phyloP scores from a whole-genome alignment of 2,797 vertebrate genomes.

The Phataginus tetradactyla region DNA sequence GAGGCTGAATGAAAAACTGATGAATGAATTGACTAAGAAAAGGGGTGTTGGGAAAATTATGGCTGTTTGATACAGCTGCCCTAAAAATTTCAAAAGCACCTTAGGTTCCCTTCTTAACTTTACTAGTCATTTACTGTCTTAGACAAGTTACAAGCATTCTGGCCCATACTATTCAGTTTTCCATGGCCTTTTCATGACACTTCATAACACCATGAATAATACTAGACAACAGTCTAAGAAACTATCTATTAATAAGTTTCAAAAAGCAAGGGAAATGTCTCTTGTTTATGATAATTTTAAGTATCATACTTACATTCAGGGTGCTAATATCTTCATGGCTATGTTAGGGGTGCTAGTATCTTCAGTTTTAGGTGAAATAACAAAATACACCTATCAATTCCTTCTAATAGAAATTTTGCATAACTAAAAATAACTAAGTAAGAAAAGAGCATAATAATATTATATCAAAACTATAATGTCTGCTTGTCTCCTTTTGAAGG shows the following conservation, averaged over 20 bases:
- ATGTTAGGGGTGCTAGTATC: background rate
- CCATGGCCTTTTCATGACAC: background rate
- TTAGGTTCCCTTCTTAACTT: background rate
- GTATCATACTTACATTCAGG: background rate
- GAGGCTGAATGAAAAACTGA: background rate
- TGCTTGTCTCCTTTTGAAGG: background rate
- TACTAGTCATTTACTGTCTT: background rate
- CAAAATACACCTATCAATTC: background rate
- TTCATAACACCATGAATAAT: background rate
- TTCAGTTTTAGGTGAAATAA: background rate
- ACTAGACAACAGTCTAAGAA: background rate
- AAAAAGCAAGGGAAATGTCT: background rate
- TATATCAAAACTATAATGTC: background rate
- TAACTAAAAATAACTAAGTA: background rate
- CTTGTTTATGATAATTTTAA: background rate
- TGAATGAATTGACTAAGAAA: background rate
- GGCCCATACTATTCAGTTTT: background rate
- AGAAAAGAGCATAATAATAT: background rate
- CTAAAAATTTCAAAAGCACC: background rate
- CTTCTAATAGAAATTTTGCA: background rate
- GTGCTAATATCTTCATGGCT: background rate
- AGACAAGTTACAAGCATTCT: background rate
- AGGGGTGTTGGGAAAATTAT: rapidly evolving
- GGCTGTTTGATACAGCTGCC: background rate
- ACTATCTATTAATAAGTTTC: background rate